A percentile compares a stretch with the other conserved stretches of the same genome.
phyloP scores from a whole-genome alignment of 2,113 vertebrate genomes.

The Bubalus kerabau region DNA sequence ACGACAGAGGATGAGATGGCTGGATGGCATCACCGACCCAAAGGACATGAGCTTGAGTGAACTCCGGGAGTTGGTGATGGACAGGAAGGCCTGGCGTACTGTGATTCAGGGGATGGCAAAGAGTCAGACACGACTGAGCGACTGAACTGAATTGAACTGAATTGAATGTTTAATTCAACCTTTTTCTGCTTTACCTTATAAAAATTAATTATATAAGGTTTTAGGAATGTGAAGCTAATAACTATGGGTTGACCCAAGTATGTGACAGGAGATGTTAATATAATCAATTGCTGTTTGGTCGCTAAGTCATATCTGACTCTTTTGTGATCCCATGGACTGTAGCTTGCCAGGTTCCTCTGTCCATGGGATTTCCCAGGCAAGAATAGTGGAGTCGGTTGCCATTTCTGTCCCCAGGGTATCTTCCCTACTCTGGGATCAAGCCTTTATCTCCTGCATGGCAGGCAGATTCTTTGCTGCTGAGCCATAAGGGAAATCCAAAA shows the following conservation, averaged over 20 bases:
- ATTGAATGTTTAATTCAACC: neutral
- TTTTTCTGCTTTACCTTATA: neutral
- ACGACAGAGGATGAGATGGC: too few species aligned
- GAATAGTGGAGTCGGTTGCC: neutral
- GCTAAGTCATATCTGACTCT: neutral
- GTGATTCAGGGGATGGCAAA: fast-evolving
- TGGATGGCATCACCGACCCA: fast-evolving
- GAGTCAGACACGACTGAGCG: too few species aligned
- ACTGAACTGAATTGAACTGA: too few species aligned
- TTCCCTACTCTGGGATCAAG: neutral
- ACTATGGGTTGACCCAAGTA: neutral
- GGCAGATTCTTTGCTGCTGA: neutral
- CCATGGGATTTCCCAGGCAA: neutral
- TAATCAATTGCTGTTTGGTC: neutral
- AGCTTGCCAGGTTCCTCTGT: neutral
- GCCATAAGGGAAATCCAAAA: neutral
- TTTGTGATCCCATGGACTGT: neutral
- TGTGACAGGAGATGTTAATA: neutral
- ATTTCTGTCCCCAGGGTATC: neutral
- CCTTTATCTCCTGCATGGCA: neutral
- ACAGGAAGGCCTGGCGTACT: too few species aligned
- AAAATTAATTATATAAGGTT: neutral
- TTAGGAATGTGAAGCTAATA: neutral
- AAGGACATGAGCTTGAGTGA: too few species aligned
- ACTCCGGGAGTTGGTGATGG: too few species aligned